Conservation (phyloP, 2,113 vertebrate genomes). For the Zootoca vivipara region DNA sequence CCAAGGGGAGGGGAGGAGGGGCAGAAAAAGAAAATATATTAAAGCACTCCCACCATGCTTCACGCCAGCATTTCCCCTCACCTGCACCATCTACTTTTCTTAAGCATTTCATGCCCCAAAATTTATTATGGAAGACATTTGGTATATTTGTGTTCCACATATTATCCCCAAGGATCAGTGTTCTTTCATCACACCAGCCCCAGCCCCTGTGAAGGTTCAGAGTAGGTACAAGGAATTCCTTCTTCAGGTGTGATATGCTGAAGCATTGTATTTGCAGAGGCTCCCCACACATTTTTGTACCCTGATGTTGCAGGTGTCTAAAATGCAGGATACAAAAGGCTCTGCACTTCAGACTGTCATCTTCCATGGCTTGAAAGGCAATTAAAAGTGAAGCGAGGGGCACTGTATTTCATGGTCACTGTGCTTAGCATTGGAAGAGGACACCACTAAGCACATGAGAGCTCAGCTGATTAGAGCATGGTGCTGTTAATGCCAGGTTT, state of each 20-base stretch:
- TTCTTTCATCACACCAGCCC: not conserved
- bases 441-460: too few relatives aligned
- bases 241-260: not conserved
- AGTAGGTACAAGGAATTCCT: not conserved
- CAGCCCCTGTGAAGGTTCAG: not conserved
- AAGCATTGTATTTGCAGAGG: too few relatives aligned
- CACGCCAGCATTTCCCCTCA: not conserved
- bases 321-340: too few relatives aligned
- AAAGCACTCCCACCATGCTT: not conserved
- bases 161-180: not conserved
- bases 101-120: not conserved
- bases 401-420: too few relatives aligned
- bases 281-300: too few relatives aligned
- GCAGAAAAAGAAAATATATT: not conserved
- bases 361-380: too few relatives aligned
- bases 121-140: not conserved
- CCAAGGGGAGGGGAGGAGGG: not conserved
- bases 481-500: too few relatives aligned
- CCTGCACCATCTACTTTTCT: not conserved
- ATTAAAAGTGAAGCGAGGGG: too few relatives aligned
- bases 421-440: too few relatives aligned
- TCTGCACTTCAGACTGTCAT: too few relatives aligned
- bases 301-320: too few relatives aligned
- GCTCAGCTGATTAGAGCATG: too few relatives aligned
- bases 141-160: not conserved